These are phyloP conservation scores for Xanthorhoe spadicearia DNA, from an alignment of 2,888 invertebrate genomes.

Conservation along the genomic window DNA sequence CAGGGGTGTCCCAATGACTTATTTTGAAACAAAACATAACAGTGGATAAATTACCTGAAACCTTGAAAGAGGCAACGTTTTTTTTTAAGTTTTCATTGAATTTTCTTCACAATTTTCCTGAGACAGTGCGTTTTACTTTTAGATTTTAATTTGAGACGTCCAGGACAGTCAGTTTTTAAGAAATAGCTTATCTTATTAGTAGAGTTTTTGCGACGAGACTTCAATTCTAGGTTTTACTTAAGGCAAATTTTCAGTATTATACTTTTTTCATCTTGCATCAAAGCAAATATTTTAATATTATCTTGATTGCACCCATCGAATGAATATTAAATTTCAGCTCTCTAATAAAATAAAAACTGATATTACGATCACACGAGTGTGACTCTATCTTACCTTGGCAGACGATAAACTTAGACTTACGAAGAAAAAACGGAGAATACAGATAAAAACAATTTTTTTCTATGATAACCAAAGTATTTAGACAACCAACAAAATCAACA, in stretches of 20 bases:
- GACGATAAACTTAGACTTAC: no score
- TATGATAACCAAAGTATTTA: no score
- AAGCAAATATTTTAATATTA: no score
- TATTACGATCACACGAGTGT: no score
- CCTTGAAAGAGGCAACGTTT: not conserved
- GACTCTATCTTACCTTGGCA: no score
- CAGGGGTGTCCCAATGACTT: not conserved
- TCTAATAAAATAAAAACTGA: no score
- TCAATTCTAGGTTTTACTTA: slow-evolving; percentile 1
- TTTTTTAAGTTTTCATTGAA: slow-evolving; percentile 18
- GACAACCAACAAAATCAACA: no score
- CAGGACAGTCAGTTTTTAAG: slow-evolving; percentile 11
- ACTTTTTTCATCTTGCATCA: no score
- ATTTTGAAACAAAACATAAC: not conserved
- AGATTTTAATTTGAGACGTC: slow-evolving; percentile 17
- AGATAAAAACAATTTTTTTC: no score
- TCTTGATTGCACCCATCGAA: no score
- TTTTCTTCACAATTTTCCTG: slow-evolving; percentile 36
- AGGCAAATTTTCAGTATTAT: not conserved
- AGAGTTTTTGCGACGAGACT: slow-evolving; percentile 10
- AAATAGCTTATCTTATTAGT: slow-evolving; percentile 19
- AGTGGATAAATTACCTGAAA: not conserved
- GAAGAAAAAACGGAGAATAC: no score
- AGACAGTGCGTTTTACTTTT: slow-evolving; percentile 16
- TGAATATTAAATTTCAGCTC: no score